phyloP scores from a whole-genome alignment of 2,797 vertebrate genomes.

The Syngnathus rostellatus region DNA sequence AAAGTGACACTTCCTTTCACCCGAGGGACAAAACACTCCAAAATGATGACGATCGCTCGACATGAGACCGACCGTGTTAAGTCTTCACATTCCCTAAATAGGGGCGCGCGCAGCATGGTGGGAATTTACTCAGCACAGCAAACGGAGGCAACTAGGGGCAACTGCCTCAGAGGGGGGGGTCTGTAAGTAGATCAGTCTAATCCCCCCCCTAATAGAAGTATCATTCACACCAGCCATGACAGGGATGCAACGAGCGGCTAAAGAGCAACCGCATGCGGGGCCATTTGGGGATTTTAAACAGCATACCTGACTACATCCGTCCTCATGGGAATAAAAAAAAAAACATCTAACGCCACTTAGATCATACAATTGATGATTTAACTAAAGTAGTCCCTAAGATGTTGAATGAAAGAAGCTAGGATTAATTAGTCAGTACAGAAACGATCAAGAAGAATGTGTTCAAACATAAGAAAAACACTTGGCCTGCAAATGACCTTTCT shows the following conservation, averaged over 20 bases:
- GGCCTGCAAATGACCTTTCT: background rate
- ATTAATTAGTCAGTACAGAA: background rate
- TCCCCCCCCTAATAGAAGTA: slow-evolving; percentile 70
- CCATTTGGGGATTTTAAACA: background rate
- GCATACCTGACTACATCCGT: background rate
- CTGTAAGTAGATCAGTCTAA: slow-evolving; percentile 71
- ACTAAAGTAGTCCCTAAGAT: background rate
- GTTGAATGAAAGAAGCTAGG: background rate
- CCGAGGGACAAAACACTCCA: slow-evolving; percentile 35
- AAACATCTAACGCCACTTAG: too few species aligned
- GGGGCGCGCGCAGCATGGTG: slow-evolving; percentile 60
- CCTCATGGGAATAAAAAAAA: background rate
- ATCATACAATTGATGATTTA: too few species aligned
- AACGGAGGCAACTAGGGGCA: slow-evolving; percentile 68
- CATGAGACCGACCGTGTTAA: slow-evolving; percentile 54
- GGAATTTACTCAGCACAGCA: slow-evolving; percentile 66
- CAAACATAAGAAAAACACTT: background rate
- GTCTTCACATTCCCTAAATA: slow-evolving; percentile 58
- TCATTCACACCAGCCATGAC: slow-evolving; percentile 61
- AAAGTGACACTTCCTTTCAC: slow-evolving; percentile 35
- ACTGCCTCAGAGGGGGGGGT: slow-evolving; percentile 66
- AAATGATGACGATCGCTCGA: slow-evolving; percentile 47
- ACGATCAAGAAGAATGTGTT: background rate
- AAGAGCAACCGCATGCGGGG: slow-evolving; percentile 15
- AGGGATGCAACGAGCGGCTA: slow-evolving; percentile 36